A percentile compares a stretch with the other conserved stretches of the same genome.
Evolutionary conservation across 2,113 vertebrate species (phyloP).

Genomic region (Pterocles gutturalis): DNA sequence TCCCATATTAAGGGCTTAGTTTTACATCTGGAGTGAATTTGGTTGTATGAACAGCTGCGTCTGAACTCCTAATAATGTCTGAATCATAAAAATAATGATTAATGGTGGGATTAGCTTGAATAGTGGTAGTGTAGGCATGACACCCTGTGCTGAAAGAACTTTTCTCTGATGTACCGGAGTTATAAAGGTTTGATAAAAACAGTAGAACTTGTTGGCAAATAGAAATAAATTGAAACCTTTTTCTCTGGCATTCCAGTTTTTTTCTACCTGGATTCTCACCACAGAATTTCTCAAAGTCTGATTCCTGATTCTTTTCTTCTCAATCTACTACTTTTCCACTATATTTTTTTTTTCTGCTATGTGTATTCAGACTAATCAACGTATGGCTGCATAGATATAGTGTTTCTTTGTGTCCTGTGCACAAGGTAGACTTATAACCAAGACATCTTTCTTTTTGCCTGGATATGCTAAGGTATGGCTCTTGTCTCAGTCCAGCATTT

Average conservation of each 20-base stretch:
- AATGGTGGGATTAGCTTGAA: not conserved
- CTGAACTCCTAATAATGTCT: not conserved
- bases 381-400: accelerated
- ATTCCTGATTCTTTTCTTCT: not conserved
- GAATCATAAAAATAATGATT: not conserved
- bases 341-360: not conserved
- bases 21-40: slow-evolving; percentile 34
- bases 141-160: not conserved
- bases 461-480: not conserved
- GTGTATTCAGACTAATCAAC: not conserved
- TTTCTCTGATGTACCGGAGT: not conserved
- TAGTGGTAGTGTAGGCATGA: not conserved
- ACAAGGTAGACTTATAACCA: not conserved
- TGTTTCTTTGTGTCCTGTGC: not conserved
- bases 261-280: not conserved
- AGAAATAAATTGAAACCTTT: not conserved
- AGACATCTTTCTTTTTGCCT: not conserved
- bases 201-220: not conserved
- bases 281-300: not conserved
- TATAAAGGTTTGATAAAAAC: not conserved
- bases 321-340: not conserved
- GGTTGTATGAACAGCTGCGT: not conserved
- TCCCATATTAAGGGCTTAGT: slow-evolving; percentile 9
- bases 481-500: not conserved
- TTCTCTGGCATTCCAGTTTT: not conserved